Evolutionary conservation across 1,140 invertebrate species (phyloP).

Genomic region (Calliopsis andreniformis): DNA sequence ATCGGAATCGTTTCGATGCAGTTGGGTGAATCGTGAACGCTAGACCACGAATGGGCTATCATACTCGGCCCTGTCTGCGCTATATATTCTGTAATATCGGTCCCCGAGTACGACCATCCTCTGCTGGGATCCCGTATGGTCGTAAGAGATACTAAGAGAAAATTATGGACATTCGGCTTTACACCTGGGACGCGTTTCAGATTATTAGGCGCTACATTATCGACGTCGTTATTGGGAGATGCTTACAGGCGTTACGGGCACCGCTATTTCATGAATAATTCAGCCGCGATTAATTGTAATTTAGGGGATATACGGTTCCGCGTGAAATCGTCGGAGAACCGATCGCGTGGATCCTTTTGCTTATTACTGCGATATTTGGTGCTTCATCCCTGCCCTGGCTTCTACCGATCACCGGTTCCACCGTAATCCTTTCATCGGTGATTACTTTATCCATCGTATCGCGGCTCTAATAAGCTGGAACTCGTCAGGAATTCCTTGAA

Average conservation of each 20-base stretch:
- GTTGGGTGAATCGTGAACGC: slow-evolving; percentile 20
- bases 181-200: slow-evolving; percentile 42
- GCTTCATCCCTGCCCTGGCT: background rate
- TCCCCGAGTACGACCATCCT: background rate
- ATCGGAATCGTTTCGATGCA: slow-evolving; percentile 34
- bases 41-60: slow-evolving; percentile 32
- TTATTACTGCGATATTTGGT: slow-evolving; percentile 5
- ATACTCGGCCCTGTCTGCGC: slow-evolving; percentile 47
- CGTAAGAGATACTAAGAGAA: slow-evolving; percentile 49
- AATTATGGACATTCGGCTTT: slow-evolving; percentile 58
- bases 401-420: background rate
- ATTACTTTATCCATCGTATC: slow-evolving; percentile 2
- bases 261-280: slow-evolving; percentile 56
- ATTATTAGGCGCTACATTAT: slow-evolving; percentile 58
- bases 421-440: background rate
- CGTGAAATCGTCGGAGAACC: background rate
- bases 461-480: background rate
- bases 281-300: slow-evolving; percentile 42
- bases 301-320: slow-evolving; percentile 9
- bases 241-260: slow-evolving; percentile 38
- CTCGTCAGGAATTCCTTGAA: background rate
- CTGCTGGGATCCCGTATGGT: slow-evolving; percentile 19
- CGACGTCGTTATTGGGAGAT: slow-evolving; percentile 53
- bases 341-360: background rate
- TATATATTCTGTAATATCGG: slow-evolving; percentile 56